Base-by-base conservation (phyloP, 1,140 invertebrate species). In the Ceratitis capitata region DNA sequence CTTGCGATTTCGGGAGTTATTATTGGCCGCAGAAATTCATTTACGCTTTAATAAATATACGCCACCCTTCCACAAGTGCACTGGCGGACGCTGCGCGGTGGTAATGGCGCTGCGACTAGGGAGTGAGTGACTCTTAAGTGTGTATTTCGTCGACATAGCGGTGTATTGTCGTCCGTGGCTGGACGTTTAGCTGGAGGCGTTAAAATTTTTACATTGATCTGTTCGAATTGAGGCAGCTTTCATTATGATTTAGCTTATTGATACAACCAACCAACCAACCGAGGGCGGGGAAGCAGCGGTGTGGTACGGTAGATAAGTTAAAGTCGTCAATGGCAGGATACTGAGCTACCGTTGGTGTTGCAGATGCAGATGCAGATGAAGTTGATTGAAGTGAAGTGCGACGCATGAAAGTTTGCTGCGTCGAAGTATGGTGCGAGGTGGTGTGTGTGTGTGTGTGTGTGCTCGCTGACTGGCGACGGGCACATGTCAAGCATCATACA, bases 11-110 rank as follows among this genome's bases (percentile, higher is more conserved):
- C 42, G 69, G 69, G 39, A 78, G 69, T 78, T 78, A 78, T 78
- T 78, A 85, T 51, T 45, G 58, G 88, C 87, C 86, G 89, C 45
- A 82, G 64, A 91, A 91, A 91, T 91, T 90, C 90, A 90, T 91
- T 91, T 91, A 90, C 90, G 90, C 90, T 91, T 91, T 91, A 91
- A 91, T 91, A 90, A 91, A 91, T 90, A 78, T 78, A 32, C 45
- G 23, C 69, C 86, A 85, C 85, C 87, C 56, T 49, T 85, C 49
- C 39, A n/a, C n/a, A 42, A 19, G 49, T n/a, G 84, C 47, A 39
- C 47, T 45, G 16, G 26, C 49, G 3, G 7, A 23, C 29, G 64
- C 35, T 14, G 26, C 56, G 56, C 56, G 29, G 58, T 10, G 58
- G 58, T 61, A 39, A 26, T 78, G 69, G 56, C 83, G 51, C 39